A percentile compares a stretch with the other conserved stretches of the same genome.
These are phyloP conservation scores for Paracentrotus lividus DNA, from an alignment of 53 echinoderm and acorn worm genomes.

Conservation along the genomic window DNA sequence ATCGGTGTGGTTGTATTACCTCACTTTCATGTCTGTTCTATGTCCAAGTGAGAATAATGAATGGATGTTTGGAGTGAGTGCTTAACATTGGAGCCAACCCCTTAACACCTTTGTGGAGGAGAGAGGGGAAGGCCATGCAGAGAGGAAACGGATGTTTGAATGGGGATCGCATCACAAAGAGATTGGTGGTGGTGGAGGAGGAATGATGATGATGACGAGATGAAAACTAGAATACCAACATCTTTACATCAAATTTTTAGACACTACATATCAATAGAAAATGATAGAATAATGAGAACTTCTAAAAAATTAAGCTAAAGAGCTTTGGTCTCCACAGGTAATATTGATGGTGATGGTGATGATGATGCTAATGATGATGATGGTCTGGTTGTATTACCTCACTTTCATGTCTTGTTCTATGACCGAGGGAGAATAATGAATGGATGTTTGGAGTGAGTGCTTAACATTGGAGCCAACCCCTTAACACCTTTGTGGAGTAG, in stretches of 20 bases:
- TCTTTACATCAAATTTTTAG: no score
- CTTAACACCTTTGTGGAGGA: constrained; percentile 38
- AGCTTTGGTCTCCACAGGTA: no score
- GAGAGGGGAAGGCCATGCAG: background rate
- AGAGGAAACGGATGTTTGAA: constrained; percentile 31
- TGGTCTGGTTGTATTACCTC: background rate
- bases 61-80: constrained; percentile 58
- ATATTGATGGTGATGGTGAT: no score
- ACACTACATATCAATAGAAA: no score
- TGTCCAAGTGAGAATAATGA: constrained; percentile 39
- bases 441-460: constrained; percentile 58
- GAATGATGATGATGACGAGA: background rate
- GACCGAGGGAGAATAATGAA: constrained; percentile 38
- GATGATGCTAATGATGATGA: no score
- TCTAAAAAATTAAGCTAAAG: no score
- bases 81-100: constrained; percentile 58
- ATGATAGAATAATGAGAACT: background rate
- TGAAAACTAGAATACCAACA: background rate
- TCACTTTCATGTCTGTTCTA: constrained; percentile 29
- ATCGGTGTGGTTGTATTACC: constrained; percentile 37
- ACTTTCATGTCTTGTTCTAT: constrained; percentile 41
- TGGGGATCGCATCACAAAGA: constrained; percentile 19
- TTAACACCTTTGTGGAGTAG: constrained; percentile 33
- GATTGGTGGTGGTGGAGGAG: background rate
- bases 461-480: constrained; percentile 59